Evolutionary conservation across 2,797 vertebrate genomes (phyloP), one percentile per base, ranked within the genome.

Genomic region (Hypotaenidia okinawae): DNA sequence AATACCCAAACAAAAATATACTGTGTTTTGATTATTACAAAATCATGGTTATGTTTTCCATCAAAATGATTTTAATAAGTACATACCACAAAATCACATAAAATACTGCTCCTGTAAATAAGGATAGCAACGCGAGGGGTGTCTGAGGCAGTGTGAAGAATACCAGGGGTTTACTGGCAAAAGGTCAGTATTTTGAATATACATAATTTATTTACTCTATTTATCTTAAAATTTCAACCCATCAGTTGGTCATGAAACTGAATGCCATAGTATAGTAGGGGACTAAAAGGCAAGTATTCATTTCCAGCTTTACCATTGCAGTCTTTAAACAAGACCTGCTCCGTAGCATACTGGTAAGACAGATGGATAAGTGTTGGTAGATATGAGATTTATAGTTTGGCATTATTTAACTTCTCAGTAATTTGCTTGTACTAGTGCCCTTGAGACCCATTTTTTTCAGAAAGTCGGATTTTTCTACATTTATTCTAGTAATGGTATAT

Each of bases 181-280:
- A 96, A 94, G 72, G 54, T 15, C 22, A 37, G 30, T 97, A 94
- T 96, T 97, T 97, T 94, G 93, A 96, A 96, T 96, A 82, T 73
- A 97, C 94, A 97, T 97, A 64, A 96, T 97, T 97, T 97, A 97
- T 98, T 98, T 97, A 97, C 78, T 95, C 47, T 92, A 89, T 66
- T 63, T 91, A 57, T 97, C 89, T 97, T 91, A 97, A 97, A 97
- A 95, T 96, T 94, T 93, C 91, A 93, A 37, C 11, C 74, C 28
- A 87, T 97, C 83, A 96, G 95, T 97, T 98, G 95, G 96, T 95
- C 79, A 95, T 96, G 90, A 95, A 96, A 94, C 81, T 89, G 95
- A 97, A 92, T 96, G 79, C 75, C 75, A 45, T 63, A 94, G 88
- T 72, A 73, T 41, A 79, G 81, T 62, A 74, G 63, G 84, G 61